phyloP scores from a whole-genome alignment of 2,113 vertebrate genomes.

The mouse (Mus musculus) region GRCm39 chr3:150504001-150504500 shows the following conservation, averaged over 20 bases:
- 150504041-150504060: not conserved
- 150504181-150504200: no score
- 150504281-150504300: not conserved
- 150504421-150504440: not conserved
- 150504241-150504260: not conserved
- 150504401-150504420: not conserved
- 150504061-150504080: not conserved
- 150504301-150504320: not conserved
- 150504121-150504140: not conserved
- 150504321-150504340: not conserved
- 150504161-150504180: not conserved
- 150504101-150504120: not conserved
- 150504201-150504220: not conserved
- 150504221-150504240: no score
- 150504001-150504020: not conserved
- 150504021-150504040: no score
- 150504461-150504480: slow-evolving; percentile 6
- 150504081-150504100: not conserved
- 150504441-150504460: not conserved
- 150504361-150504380: not conserved
- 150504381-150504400: not conserved
- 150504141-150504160: not conserved
- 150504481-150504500: slow-evolving; percentile 33
- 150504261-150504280: not conserved
- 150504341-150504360: not conserved